Base-by-base conservation (phyloP, 2,113 vertebrate genomes). In the Ornithorhynchus anatinus region DNA sequence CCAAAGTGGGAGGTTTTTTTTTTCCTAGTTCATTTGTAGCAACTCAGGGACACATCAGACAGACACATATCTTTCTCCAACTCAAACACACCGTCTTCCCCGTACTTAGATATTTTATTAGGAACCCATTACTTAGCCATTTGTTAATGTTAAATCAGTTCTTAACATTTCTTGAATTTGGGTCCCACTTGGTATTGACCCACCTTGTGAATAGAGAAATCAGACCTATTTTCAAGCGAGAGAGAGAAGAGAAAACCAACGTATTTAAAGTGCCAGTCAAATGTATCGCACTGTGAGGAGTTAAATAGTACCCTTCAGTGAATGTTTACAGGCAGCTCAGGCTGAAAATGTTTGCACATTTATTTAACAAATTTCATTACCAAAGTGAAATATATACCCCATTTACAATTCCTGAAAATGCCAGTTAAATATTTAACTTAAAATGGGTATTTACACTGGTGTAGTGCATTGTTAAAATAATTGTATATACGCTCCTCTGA, bases 1-100 rank as follows among this genome's bases (percentile, higher is more conserved):
- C 40, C 66, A 82, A 80, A 33, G 71, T 65, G 68, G 17, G 77
- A 70, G 20, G 36, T 2, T 53, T 39, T 44, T 57, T 38, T 23
- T 3, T 0, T 1, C 19, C 72, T 12, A 51, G 57, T 71, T 80
- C 70, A 48, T 59, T 74, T 17, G 20, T 56, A 52, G 38, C 5
- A 23, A 51, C 37, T 39, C 1, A 1, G 59, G 59, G 61, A 39
- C 35, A 19, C 0, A 25, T 29, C 6, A 20, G 17, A 43, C 10
- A 50, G 59, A 14, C 20, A 31, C 4, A 10, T 10, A 19, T 22
- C 32, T 56, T 33, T 20, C 59, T 54, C 65, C 47, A 54, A 61
- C 50, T 25, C 48, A 36, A 51, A 56, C 40, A 47, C 20, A 37
- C 56, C 12, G 8, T 2, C 12, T 52, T 2, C 11, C 66, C 72